Base-by-base conservation (phyloP, 2,797 vertebrate genomes). In the Cichlasoma orientale region DNA sequence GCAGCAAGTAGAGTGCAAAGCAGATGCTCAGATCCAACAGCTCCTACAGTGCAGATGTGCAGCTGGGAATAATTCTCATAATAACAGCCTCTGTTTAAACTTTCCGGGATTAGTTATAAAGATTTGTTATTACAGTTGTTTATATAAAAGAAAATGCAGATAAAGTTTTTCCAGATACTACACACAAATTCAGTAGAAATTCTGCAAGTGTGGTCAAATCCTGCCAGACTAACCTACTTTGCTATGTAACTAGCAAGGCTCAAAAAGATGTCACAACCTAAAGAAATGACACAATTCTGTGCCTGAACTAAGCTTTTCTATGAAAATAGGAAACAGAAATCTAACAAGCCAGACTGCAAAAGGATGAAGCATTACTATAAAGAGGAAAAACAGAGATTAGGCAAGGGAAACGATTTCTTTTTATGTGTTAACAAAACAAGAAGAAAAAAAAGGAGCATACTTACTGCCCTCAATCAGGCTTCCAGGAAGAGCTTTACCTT, bases 401-500 rank as follows among this genome's bases (percentile, higher is more conserved):
- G 18, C 29, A 3, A 56, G 33, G 12, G 10, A 8, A 56, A 29
- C 12, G 44, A 52, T 47, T n/a, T n/a, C n/a, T n/a, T n/a, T n/a
- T n/a, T n/a, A 70, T 47, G 16, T 47, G 25, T n/a, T 53, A 56
- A 47, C 23, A 47, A 27, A 58, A 23, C 69, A 72, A 69, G 70
- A 76, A 66, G 73, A 59, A 75, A 41, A 89, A 77, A 79, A 84
- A 79, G 66, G 4, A 84, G 57, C 86, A 94, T 97, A 98, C 98
- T 98, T 97, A 99, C 97, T 97, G 96, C 96, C 96, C 94, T 98
- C 97, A 95, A 97, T 95, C 94, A 98, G 95, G 96, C 96, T 95
- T 95, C 97, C 97, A 93, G 97, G 97, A 92, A 97, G 96, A 95
- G 95, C 96, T 97, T 98, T 98, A 96, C 97, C 98, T 97, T 99